These are phyloP conservation scores for Barbus barbus DNA, from an alignment of 2,113 vertebrate genomes.

Conservation along the genomic window DNA sequence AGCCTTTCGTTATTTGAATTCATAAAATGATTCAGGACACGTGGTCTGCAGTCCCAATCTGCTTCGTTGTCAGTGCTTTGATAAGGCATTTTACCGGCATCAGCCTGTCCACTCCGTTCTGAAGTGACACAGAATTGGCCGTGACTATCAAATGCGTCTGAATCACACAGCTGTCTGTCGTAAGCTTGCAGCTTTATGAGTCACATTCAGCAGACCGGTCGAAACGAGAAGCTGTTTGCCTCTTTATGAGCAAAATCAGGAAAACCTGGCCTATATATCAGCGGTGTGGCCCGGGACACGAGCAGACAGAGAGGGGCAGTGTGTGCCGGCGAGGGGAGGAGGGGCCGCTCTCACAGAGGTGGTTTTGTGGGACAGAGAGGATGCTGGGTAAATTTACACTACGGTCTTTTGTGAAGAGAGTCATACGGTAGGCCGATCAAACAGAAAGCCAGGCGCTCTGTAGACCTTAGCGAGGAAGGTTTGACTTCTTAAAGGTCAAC, in stretches of 20 bases:
- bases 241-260: constrained; percentile 35
- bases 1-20: neutral
- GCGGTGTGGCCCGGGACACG: neutral
- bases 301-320: constrained; percentile 67
- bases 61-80: neutral
- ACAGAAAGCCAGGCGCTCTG: constrained; percentile 21
- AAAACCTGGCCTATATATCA: constrained; percentile 42
- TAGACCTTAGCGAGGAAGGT: constrained; percentile 25
- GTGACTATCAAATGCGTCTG: constrained; percentile 10
- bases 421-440: constrained; percentile 16
- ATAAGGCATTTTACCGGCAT: constrained; percentile 19
- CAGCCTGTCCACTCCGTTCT: constrained; percentile 1
- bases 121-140: constrained; percentile 23
- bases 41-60: neutral
- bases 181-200: constrained; percentile 31
- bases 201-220: constrained; percentile 22
- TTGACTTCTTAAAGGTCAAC: neutral
- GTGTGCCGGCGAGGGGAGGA: constrained; percentile 64
- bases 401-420: constrained; percentile 41
- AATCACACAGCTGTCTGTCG: constrained; percentile 36
- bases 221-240: constrained; percentile 21
- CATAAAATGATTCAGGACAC: neutral
- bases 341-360: constrained; percentile 53
- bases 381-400: constrained; percentile 50
- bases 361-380: constrained; percentile 46